phyloP scores from a whole-genome alignment of 92 coral and sea anemone species.

The Siderastrea siderea region DNA sequence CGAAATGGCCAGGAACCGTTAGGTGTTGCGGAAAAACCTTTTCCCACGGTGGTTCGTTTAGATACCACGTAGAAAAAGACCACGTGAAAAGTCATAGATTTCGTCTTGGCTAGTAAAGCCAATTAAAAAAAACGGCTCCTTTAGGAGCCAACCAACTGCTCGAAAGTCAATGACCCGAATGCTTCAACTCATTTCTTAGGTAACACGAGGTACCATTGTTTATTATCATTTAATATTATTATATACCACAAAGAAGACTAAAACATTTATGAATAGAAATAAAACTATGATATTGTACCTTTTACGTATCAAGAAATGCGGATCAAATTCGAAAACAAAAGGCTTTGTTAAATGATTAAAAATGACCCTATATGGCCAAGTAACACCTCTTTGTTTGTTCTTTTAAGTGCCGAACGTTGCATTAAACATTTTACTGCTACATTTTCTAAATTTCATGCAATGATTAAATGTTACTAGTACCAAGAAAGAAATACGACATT shows the following conservation, averaged over 20 bases:
- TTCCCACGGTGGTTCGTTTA: constrained; percentile 70
- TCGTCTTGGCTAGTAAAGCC: constrained; percentile 58
- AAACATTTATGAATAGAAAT: constrained; percentile 43
- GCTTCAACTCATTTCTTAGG: constrained; percentile 60
- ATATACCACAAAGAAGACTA: constrained; percentile 36
- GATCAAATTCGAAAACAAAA: no score
- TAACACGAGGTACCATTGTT: constrained; percentile 46
- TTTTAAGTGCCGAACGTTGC: no score
- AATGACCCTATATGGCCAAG: no score
- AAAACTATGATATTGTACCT: constrained; percentile 32
- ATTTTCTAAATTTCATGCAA: no score
- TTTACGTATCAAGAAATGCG: background rate
- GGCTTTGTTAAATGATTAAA: no score
- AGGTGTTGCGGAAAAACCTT: constrained; percentile 73
- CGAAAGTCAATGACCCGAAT: constrained; percentile 71
- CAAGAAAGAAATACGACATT: no score
- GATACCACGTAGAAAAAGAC: constrained; percentile 65
- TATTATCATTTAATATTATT: constrained; percentile 15
- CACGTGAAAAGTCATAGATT: constrained; percentile 60
- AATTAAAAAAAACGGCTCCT: constrained; percentile 56
- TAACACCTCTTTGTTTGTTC: no score
- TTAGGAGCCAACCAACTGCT: constrained; percentile 78
- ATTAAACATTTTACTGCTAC: no score
- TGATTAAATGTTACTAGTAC: no score
- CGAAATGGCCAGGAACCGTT: constrained; percentile 76